Evolutionary conservation across 2,113 vertebrate species (phyloP), one percentile per base, ranked within the genome.

Genomic region (Chrysemys picta): DNA sequence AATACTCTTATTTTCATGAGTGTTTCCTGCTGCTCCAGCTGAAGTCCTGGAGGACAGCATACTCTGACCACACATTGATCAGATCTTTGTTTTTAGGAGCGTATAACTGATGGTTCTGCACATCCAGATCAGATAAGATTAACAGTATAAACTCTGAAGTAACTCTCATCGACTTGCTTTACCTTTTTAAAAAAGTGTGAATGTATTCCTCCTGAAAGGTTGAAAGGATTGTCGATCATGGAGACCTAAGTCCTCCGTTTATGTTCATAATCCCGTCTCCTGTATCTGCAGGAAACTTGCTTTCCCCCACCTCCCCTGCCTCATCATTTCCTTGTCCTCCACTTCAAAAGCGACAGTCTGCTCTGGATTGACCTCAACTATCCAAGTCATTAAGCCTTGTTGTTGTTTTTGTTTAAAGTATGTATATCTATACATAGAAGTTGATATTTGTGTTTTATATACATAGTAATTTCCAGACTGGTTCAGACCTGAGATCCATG

Each of bases 211-310:
- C 59, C 56, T 14, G 21, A 94, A 96, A 90, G 72, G 80, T 87
- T 96, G 86, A 93, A 96, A 89, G 57, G 10, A 7, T 57, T 85
- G 7, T 76, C 93, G 95, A 82, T 97, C 90, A 89, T 93, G 76
- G 31, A 90, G 19, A 52, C 76, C 17, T 9, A 21, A 72, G 8
- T n/a, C 31, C 65, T 69, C 65, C 93, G 83, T 91, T 84, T 81
- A 89, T 96, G 57, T 0, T 2, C 21, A 96, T 97, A 97, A 97
- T 92, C 57, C 91, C 29, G 80, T 87, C 76, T 92, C 57, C 94
- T 96, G 84, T 95, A 54, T 91, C 52, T 57, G 65, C 27, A 93
- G 53, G 82, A 29, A 19, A 17, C 90, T 89, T 27, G 29, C 87
- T 93, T 95, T 91, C 84, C 10, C 12, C 85, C 0, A 79, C 88